Evolutionary conservation across 2,797 vertebrate genomes (phyloP).

Genomic region (Toxotes lorentzi): DNA sequence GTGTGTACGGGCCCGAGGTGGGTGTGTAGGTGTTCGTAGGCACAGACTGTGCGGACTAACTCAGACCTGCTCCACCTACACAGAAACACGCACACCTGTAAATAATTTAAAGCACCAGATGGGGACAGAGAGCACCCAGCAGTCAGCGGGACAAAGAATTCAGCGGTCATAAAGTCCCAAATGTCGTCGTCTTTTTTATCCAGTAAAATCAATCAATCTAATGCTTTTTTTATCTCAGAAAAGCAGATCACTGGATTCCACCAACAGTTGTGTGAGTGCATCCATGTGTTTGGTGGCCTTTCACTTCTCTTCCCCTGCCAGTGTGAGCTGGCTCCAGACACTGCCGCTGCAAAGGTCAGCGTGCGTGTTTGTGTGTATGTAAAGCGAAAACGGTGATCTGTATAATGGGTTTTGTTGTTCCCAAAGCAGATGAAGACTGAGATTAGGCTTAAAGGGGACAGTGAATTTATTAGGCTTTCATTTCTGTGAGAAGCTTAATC

Average conservation of each 20-base stretch:
- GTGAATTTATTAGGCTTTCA: conserved; percentile 78
- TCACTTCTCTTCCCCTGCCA: conserved; percentile 63
- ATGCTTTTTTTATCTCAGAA: conserved; percentile 65
- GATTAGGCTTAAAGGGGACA: conserved; percentile 78
- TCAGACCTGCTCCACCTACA: conserved; percentile 31
- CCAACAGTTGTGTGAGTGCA: conserved; percentile 62
- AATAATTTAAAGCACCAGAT: conserved; percentile 79
- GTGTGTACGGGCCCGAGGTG: conserved; percentile 39
- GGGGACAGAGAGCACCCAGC: conserved; percentile 52
- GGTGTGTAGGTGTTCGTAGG: conserved; percentile 49
- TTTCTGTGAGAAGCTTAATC: conserved; percentile 76
- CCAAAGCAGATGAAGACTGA: conserved; percentile 79
- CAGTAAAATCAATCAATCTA: conserved; percentile 67
- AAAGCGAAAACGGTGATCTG: conserved; percentile 72
- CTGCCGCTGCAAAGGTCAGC: conserved; percentile 72
- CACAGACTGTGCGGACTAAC: conserved; percentile 34
- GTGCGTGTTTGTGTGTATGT: conserved; percentile 15
- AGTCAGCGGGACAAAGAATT: conserved; percentile 43
- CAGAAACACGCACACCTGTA: conserved; percentile 63
- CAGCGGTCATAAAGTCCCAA: conserved; percentile 30
- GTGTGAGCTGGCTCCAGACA: conserved; percentile 68
- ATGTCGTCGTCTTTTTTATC: conserved; percentile 39
- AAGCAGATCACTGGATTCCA: conserved; percentile 72
- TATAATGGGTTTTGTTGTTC: conserved; percentile 80
- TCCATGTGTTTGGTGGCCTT: conserved; percentile 74